Base-by-base conservation (phyloP, 2,113 vertebrate species). In the Lycaon pictus region DNA sequence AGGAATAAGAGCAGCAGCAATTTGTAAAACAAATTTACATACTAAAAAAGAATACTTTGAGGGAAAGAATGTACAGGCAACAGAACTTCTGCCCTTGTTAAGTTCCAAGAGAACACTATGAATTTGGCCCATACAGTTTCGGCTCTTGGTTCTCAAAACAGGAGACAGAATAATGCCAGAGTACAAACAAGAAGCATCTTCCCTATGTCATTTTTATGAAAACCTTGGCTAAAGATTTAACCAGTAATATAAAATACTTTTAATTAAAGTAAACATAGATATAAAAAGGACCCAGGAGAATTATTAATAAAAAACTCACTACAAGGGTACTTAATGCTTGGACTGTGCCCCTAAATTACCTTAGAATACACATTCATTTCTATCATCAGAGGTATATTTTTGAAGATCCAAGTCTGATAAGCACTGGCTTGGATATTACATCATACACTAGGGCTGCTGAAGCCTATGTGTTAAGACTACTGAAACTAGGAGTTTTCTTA, bases 401-500 rank as follows among this genome's bases (percentile, higher is more conserved):
- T 29, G 12, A 95, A 96, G 60, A 84, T 7, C 55, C 43, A 79
- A 94, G 29, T 90, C 7, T 93, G 43, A 90, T 13, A 96, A 93
- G 4, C n/a, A 81, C 2, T 55, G 37, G 77, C 11, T 83, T 56
- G 63, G 51, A 51, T 20, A 93, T 37, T 65, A 8, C 23, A 51
- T 63, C 60, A 87, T 37, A 93, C 29, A 58, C 0, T 60, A 9
- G 87, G 1, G 20, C 29, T 53, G 77, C 2, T 71, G 82, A 91
- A 69, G 19, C 2, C 37, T 53, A 1, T 10, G 53, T 3, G 3
- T 37, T 71, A 90, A 90, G 58, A n/a, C 32, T 77, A 83, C 0
- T 67, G 43, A 94, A 37, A 53, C 22, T 2, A 92, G 69, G 2
- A 35, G 25, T 87, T 93, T 92, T 95, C 92, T 98, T 98, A 99